A percentile compares a stretch with the other conserved stretches of the same genome.
Evolutionary conservation across 2,113 vertebrate genomes (phyloP).

Genomic region (Neoarius graeffei): DNA sequence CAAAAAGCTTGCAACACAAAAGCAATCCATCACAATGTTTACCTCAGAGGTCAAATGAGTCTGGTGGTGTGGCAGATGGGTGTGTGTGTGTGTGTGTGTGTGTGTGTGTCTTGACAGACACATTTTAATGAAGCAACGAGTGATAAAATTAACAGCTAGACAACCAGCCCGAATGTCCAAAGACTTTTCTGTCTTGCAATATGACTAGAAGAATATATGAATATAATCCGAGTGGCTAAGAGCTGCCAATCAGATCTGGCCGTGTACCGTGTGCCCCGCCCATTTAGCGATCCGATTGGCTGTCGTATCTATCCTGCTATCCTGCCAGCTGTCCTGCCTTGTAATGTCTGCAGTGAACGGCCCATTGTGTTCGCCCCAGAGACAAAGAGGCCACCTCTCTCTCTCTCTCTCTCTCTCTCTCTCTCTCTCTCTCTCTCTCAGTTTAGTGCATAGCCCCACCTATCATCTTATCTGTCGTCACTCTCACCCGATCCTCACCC

Average conservation of each 20-base stretch:
- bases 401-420: conserved; percentile 28
- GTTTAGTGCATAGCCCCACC: conserved; percentile 26
- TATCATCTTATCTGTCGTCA: conserved; percentile 40
- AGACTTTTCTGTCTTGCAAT: conserved; percentile 4
- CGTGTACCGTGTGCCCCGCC: conserved; percentile 27
- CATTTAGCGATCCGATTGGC: conserved; percentile 51
- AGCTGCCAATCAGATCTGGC: conserved; percentile 23
- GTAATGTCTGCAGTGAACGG: conserved; percentile 62
- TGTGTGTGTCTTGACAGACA: conserved; percentile 22
- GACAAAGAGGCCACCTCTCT: conserved; percentile 55
- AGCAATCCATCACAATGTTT: conserved; percentile 63
- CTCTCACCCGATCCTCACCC: conserved; percentile 17
- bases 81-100: conserved; percentile 25
- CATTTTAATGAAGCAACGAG: background rate
- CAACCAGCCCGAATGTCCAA: conserved; percentile 1
- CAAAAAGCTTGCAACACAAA: conserved; percentile 63
- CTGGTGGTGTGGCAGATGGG: conserved; percentile 60
- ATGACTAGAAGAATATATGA: conserved; percentile 14
- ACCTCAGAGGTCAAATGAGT: conserved; percentile 63
- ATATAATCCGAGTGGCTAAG: conserved; percentile 1
- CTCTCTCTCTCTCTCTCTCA: background rate
- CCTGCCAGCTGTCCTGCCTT: conserved; percentile 61
- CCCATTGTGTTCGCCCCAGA: conserved; percentile 68
- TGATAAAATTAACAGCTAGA: conserved; percentile 30
- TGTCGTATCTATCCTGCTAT: conserved; percentile 54